Evolutionary conservation across 2,888 invertebrate species (phyloP), one percentile per base, ranked within the genome.

Genomic region (Amaurobius ferox): DNA sequence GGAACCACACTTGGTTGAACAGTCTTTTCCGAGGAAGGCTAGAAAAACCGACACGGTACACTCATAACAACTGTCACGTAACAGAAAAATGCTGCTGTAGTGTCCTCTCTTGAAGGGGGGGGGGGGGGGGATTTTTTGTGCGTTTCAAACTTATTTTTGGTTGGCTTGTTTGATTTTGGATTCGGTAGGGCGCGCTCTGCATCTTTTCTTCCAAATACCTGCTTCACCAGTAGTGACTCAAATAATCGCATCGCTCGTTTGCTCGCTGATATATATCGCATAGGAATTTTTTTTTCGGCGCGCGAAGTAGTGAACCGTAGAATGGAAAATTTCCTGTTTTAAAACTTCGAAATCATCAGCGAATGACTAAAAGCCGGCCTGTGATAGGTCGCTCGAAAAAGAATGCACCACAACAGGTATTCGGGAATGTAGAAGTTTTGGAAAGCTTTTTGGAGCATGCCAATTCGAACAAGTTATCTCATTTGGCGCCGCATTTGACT

Each of bases 1-100:
- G 86, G 86, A 86, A 79, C 67, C 86, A 86, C 86, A 79, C 86
- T 74, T 73, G 61, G 62, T 44, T 86, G 86, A 29, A 35, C 83
- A 70, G 81, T 76, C 81, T 81, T 83, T 83, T 76, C 76, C 66
- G 66, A 62, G 76, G 61, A 81, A 70, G 61, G 79, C 35, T 55
- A 79, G 73, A 80, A 80, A 78, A 85, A 85, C 85, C 85, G 78
- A 72, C 83, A 71, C 55, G 48, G 72, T 44, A 48, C 44, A 72
- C 70, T 81, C 81, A 40, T 74, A 80, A 85, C 86, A 79, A 86
- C 86, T 86, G 86, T 86, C 86, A 86, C 86, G 86, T 79, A 79
- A 79, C 86, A 35, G 67, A 85, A 85, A 85, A 85, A 85, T 85
- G 83, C 70, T 74, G 68, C 48, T 61, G 32, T 61, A 79, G 71